Percentiles rank a stretch among this genome's conserved stretches.
Evolutionary conservation across 2,797 vertebrate species (phyloP).

Genomic region (Artibeus lituratus): DNA sequence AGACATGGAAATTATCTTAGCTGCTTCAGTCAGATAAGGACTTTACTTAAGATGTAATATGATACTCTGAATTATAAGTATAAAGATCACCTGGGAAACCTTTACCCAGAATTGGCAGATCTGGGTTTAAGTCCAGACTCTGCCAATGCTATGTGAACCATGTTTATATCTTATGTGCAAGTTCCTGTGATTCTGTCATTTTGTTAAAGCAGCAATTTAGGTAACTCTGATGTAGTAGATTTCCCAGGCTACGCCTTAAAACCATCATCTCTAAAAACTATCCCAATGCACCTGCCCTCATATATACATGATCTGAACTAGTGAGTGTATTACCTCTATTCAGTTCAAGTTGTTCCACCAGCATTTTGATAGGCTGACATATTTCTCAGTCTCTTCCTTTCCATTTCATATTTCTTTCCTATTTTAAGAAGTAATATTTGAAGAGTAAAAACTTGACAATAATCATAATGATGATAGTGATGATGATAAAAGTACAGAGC

Average conservation of each 20-base stretch:
- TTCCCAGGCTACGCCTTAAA: not conserved
- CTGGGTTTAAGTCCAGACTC: not conserved
- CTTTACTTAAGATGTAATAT: not conserved
- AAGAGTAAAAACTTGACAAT: not conserved
- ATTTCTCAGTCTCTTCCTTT: not conserved
- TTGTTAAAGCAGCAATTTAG: not conserved
- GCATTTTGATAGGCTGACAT: not conserved
- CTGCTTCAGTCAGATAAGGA: not conserved
- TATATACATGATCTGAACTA: not conserved
- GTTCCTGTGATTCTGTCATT: not conserved
- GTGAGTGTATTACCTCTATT: not conserved
- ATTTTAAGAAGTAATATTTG: conserved; percentile 24
- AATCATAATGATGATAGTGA: not conserved
- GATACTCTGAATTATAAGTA: not conserved
- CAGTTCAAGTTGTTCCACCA: not conserved
- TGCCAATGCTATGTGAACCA: not conserved
- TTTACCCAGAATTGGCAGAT: not conserved
- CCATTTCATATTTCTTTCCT: not conserved
- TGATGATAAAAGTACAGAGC: not conserved
- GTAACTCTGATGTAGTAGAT: not conserved
- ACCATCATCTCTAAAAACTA: not conserved
- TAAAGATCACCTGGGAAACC: not conserved
- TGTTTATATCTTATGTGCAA: not conserved
- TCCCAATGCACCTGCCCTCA: not conserved
- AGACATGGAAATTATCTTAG: not conserved